Conservation (phyloP, 2,797 vertebrate species). For the Dromococcyx pavoninus region DNA sequence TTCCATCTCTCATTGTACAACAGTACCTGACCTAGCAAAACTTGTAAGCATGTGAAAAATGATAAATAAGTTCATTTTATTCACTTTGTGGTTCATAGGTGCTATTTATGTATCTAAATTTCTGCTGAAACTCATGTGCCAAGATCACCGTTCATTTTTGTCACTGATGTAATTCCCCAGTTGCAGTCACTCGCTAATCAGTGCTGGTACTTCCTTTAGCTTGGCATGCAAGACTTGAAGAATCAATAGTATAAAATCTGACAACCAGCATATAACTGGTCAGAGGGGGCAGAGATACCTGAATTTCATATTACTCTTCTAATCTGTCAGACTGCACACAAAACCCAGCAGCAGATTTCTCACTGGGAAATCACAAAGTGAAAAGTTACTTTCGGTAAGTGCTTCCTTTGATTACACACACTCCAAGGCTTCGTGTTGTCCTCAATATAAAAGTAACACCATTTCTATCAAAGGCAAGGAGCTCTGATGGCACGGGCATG, state of each 20-base stretch:
- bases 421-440: background rate
- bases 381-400: background rate
- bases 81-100: background rate
- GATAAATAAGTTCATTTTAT: background rate
- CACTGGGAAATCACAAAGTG: background rate
- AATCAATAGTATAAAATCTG: background rate
- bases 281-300: background rate
- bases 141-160: background rate
- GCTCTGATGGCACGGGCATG: fast-evolving
- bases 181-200: background rate
- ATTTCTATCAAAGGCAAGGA: background rate
- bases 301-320: background rate
- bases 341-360: background rate
- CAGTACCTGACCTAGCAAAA: background rate
- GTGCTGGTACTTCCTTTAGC: background rate
- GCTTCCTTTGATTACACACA: background rate
- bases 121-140: background rate
- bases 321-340: background rate
- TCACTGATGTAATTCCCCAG: background rate
- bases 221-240: background rate
- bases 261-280: background rate
- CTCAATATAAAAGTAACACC: background rate
- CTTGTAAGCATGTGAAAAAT: background rate
- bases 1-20: background rate
- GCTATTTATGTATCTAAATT: background rate